Percentiles rank a stretch among this genome's conserved stretches.
phyloP scores from a whole-genome alignment of 1,140 invertebrate species.

The Ridgeia piscesae region DNA sequence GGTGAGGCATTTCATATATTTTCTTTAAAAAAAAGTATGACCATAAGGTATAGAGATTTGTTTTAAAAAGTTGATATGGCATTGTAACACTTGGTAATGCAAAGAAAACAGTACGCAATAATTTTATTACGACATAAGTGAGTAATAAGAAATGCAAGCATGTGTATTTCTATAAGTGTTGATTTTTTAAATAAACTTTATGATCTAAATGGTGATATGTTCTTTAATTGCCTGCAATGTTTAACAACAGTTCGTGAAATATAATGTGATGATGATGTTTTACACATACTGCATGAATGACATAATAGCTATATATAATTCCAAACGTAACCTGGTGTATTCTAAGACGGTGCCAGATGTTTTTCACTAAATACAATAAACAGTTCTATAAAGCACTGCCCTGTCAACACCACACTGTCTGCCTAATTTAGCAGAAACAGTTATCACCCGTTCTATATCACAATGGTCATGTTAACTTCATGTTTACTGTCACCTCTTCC shows the following conservation, averaged over 20 bases:
- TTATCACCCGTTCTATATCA: neutral
- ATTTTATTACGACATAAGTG: neutral
- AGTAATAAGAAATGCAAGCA: neutral
- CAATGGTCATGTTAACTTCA: neutral
- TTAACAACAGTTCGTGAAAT: neutral
- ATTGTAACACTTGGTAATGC: neutral
- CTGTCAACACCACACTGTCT: neutral
- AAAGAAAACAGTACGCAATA: neutral
- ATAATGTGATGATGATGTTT: neutral
- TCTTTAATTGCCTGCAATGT: too few species aligned
- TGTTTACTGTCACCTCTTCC: too few species aligned
- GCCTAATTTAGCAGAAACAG: neutral
- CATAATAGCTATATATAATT: neutral
- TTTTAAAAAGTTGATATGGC: too few species aligned
- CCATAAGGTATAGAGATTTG: neutral
- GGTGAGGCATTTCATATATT: too few species aligned
- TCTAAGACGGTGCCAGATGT: neutral
- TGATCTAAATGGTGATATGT: neutral
- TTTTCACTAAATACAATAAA: neutral
- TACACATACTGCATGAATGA: neutral
- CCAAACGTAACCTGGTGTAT: neutral
- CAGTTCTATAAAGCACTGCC: neutral
- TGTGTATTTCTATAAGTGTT: neutral
- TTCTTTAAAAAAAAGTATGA: too few species aligned
- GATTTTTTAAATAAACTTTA: neutral